Evolutionary conservation across 2,797 vertebrate genomes (phyloP), one percentile per base, ranked within the genome.

Genomic region (Gymnocypris eckloni): DNA sequence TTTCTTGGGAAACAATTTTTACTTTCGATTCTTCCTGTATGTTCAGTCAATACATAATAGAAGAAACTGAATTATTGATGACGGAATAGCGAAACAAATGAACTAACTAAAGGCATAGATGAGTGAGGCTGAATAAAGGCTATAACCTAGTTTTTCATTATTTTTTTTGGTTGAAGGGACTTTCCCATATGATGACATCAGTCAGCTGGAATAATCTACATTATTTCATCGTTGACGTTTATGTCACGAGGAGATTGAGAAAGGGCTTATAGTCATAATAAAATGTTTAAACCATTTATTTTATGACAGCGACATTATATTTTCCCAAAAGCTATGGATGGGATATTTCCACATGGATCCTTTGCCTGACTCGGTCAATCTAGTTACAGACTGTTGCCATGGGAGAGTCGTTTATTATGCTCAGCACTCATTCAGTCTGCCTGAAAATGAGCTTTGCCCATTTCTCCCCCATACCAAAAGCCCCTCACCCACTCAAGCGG

Each of bases 381-480:
- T 59, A 50, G 39, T 80, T 79, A 41, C 39, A 59, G 83, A 22
- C 56, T 56, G 85, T 72, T 89, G 70, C 76, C 59, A 79, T 50
- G 77, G 67, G 25, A 72, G 67, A 88, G 66, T 13, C 12, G 45
- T 81, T 85, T 80, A 79, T 82, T 78, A 86, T 90, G 79, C 69
- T 75, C 70, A 6, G 37, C 73, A 80, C 61, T 81, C 71, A 61
- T 86, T 87, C 77, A 72, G 25, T 20, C 61, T 81, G 48, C 16
- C 78, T 82, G 66, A 72, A 86, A 81, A 79, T 70, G 13, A 37
- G 81, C 67, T 54, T 61, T 75, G 61, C 69, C 81, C 59, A 45
- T 18, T 64, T 76, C n/a, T 73, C 61, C 45, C 79, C 48, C 61
- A 66, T 69, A 67, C 77, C 61, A 79, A 84, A 54, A 69, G 70